Conservation (phyloP, 2,888 invertebrate species). For the Monochamus alternatus region DNA sequence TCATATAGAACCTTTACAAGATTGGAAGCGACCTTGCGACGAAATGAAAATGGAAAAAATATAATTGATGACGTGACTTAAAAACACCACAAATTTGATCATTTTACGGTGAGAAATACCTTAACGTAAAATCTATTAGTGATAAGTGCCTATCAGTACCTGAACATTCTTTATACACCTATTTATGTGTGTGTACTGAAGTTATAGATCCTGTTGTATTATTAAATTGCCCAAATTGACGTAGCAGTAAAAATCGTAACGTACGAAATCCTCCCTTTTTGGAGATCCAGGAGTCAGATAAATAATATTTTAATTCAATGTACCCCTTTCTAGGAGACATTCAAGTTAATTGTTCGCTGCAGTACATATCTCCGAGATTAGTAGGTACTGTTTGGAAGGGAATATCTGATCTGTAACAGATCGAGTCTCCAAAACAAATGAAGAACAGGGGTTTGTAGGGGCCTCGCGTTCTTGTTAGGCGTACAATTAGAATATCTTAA, state of each 20-base stretch:
- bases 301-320: conserved; percentile 59
- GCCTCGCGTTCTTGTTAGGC: conserved; percentile 64
- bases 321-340: conserved; percentile 57
- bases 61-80: no score
- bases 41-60: no score
- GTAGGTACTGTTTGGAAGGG: conserved; percentile 40
- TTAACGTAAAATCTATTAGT: no score
- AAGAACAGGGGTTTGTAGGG: conserved; percentile 60
- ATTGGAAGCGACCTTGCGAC: no score
- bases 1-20: no score
- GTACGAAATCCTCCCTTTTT: conserved; percentile 45
- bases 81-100: no score
- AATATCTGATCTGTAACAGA: conserved; percentile 57
- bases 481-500: conserved; percentile 81
- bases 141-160: no score
- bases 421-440: conserved; percentile 58
- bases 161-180: no score
- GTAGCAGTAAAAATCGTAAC: conserved; percentile 28
- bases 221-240: no score
- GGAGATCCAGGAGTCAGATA: conserved; percentile 48
- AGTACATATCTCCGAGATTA: conserved; percentile 52
- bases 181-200: no score
- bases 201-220: no score
- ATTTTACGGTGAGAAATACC: no score
- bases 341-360: conserved; percentile 23